Base-by-base conservation (phyloP, 1,140 invertebrate genomes). In the Hycleus cichorii region DNA sequence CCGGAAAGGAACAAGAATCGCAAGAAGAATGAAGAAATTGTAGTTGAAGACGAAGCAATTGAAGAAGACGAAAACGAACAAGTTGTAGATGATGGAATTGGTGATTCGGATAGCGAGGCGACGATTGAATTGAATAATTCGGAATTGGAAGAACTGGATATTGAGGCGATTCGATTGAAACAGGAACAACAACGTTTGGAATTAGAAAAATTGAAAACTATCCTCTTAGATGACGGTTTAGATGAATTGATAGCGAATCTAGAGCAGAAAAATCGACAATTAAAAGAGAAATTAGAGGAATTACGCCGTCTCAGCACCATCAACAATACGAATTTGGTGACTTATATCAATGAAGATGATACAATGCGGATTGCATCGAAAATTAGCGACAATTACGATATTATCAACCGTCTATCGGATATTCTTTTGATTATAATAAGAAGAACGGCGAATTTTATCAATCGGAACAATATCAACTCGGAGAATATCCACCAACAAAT, bases 221-320 rank as follows among this genome's bases (percentile, higher is more conserved):
- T 64, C 25, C 43, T 69, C 3, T 44, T 66, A 12, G 69, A 72
- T 42, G 71, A 73, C 50, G 69, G 69, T 8, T 69, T 74, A 65
- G 69, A 69, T 6, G 69, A 71, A 40, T 26, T 74, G 24, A 60
- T 73, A 25, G 62, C 45, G 2, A 64, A 48, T 38, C 49, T 74
- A 3, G 72, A 74, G 58, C 65, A 67, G 9, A 74, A 74, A 55
- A 70, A 70, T 51, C 55, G 48, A 2, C 55, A 67, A 49, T 49
- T 74, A 8, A 60, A 71, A 47, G 40, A 66, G 54, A 70, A 69
- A 61, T 63, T 74, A n/a, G 68, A 72, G 43, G 69, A 70, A 48
- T 54, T 74, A 24, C 62, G 71, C 9, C 67, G 68, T 25, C 50
- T 72, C n/a, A 68, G 62, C 32, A 57, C 69, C 10, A 49, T 54